Evolutionary conservation across 2,113 vertebrate genomes (phyloP).

Genomic region (Noctilio leporinus): DNA sequence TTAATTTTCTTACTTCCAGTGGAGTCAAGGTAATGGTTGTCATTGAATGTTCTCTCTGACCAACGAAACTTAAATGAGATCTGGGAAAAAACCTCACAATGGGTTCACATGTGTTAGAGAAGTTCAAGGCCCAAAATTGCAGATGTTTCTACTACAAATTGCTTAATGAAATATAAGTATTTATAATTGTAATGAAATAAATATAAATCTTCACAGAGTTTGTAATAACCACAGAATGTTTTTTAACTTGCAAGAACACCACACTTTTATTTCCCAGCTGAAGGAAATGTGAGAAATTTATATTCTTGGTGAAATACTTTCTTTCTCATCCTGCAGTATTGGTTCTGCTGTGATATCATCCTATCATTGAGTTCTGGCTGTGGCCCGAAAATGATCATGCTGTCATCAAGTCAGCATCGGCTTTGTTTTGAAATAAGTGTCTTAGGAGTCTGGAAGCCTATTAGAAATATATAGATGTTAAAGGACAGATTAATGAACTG

Average conservation of each 20-base stretch:
- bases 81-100: not conserved
- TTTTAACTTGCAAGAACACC: not conserved
- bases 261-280: conserved; percentile 21
- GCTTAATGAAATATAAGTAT: conserved; percentile 1
- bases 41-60: not conserved
- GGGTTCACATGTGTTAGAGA: not conserved
- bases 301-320: not conserved
- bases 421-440: conserved; percentile 35
- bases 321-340: not conserved
- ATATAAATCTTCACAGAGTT: not conserved
- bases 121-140: not conserved
- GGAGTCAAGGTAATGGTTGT: not conserved
- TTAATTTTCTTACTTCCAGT: not conserved
- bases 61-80: not conserved
- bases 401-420: not conserved
- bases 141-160: not conserved
- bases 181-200: conserved; percentile 8
- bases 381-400: not conserved
- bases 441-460: not conserved
- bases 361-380: not conserved
- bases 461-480: not conserved
- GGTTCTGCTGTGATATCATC: not conserved
- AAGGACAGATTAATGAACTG: not conserved
- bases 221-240: not conserved
- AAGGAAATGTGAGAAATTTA: not conserved